These are phyloP conservation scores for Bubo scandiacus DNA, from an alignment of 2,113 vertebrate genomes.

Conservation along the genomic window DNA sequence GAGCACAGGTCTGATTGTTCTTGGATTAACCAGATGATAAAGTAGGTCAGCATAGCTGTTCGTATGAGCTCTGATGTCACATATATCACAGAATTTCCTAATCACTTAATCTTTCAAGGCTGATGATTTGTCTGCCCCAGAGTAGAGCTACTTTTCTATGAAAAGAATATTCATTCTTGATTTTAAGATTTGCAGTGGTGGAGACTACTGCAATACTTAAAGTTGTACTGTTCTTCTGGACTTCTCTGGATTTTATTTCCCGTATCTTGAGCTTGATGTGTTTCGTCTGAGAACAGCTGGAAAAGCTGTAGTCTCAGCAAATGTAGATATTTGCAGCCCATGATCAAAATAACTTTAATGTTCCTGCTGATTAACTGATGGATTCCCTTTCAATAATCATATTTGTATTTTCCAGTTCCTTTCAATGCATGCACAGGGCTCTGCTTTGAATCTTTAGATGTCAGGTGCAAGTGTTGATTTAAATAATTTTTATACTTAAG, in stretches of 20 bases:
- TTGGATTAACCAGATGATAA: background rate
- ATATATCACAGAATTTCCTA: background rate
- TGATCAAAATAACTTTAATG: background rate
- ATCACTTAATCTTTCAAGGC: background rate
- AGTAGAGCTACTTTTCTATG: background rate
- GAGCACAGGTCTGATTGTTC: background rate
- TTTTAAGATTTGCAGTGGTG: background rate
- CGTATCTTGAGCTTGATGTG: background rate
- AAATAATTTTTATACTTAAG: background rate
- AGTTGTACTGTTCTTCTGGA: background rate
- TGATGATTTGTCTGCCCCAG: background rate
- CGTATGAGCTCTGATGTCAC: background rate
- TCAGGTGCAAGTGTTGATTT: background rate
- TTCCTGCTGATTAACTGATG: background rate
- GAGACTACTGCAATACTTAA: background rate
- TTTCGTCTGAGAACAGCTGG: background rate
- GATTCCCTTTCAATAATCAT: background rate
- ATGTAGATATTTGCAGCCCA: background rate
- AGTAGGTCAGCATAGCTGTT: background rate
- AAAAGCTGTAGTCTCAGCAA: background rate
- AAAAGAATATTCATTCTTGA: background rate
- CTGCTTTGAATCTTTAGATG: background rate
- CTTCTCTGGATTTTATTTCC: background rate
- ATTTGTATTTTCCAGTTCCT: slow-evolving; percentile 7
- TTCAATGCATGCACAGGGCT: background rate